Evolutionary conservation across 2,797 vertebrate species (phyloP), one percentile per base, ranked within the genome.

Genomic region (Tinamus major): DNA sequence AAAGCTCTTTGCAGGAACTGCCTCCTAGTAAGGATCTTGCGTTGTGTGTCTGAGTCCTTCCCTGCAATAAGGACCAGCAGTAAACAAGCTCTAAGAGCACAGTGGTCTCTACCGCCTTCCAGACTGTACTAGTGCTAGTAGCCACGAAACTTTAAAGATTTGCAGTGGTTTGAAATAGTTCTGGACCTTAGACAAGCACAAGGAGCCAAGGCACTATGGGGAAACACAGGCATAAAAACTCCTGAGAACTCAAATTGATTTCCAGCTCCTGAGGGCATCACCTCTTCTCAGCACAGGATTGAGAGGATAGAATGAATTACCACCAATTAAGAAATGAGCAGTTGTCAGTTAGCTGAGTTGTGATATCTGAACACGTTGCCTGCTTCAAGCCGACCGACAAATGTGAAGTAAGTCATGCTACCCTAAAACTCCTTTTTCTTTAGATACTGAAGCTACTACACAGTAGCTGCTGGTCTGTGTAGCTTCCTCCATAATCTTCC

Each of bases 281-380:
- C 29, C 67, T 92, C 49, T 76, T 71, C 11, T 79, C 71, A 15
- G 79, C 67, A 83, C 62, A 70, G 49, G 69, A 77, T 74, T 74
- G 65, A 88, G 85, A 87, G 87, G 62, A 76, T 80, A 81, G 90
- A 84, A 63, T 7, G 85, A 81, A 67, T 79, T 91, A 92, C 72
- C 74, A 53, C 72, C 48, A 77, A 91, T 94, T 90, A 94, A 94
- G 79, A 65, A 94, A 88, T 0, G 55, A 94, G 83, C 9, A 1
- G 77, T 90, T 92, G 86, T 90, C 93, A 59, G 88, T 81, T 80
- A 58, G 85, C 87, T 2, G 37, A 79, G 86, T 35, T 58, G 55
- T 41, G 88, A 58, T 72, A 41, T 37, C 80, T 41, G 70, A 39
- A 69, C 67, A 8, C 3, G 49, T 13, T 13, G 44, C 13, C 0